Percentiles rank a stretch among this genome's conserved stretches.
These are phyloP conservation scores for Phaethon lepturus DNA, from an alignment of 2,113 vertebrate genomes.

Conservation along the genomic window DNA sequence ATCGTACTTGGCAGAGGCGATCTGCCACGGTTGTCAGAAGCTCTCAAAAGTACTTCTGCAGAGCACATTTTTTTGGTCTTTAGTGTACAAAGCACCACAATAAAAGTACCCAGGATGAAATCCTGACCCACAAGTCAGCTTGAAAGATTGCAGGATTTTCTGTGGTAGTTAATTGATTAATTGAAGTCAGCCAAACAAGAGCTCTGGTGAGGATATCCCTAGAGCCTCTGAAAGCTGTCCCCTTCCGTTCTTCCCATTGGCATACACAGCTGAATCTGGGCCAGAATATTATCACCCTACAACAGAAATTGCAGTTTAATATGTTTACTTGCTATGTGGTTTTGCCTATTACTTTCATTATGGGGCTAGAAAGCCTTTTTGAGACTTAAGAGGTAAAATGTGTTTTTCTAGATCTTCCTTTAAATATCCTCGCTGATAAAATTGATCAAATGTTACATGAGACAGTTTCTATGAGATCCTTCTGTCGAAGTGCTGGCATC, in stretches of 20 bases:
- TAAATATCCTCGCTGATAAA: neutral
- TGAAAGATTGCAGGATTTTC: neutral
- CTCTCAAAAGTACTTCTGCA: neutral
- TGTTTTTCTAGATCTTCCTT: neutral
- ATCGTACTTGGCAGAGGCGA: neutral
- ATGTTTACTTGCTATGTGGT: neutral
- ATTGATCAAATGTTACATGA: neutral
- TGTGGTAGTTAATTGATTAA: neutral
- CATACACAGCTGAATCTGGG: neutral
- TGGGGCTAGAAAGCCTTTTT: neutral
- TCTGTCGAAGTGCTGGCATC: neutral
- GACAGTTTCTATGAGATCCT: neutral
- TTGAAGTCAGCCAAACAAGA: neutral
- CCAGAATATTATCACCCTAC: neutral
- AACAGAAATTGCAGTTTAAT: neutral
- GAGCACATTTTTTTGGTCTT: neutral
- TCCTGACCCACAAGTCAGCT: neutral
- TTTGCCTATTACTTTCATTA: neutral
- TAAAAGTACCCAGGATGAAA: neutral
- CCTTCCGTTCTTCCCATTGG: neutral
- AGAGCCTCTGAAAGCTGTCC: neutral
- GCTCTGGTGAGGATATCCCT: neutral
- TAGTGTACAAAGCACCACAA: neutral
- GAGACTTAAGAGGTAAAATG: neutral
- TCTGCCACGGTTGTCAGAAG: neutral